Evolutionary conservation across 37 sponge, comb jelly and placozoan species (phyloP), one percentile per base, ranked within the genome.

Genomic region (Chondrilla cf. caribensis): DNA sequence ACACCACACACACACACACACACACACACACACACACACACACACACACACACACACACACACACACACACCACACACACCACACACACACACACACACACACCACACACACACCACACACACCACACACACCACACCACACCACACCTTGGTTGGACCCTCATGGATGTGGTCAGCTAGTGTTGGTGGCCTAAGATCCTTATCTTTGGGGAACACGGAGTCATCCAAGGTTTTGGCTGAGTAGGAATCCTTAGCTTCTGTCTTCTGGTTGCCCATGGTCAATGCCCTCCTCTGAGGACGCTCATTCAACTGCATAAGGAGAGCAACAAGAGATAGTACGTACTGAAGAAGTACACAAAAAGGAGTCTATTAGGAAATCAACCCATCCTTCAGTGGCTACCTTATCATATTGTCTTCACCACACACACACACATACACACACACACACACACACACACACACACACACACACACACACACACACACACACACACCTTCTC

Each of bases 91-190:
- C 29, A 62, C 64, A 62, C 64, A 62, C 64, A 62, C 64, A 62
- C 29, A 62, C 64, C 64, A 62, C 25, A 26, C 64, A 47, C 51
- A 47, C 64, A n/a, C n/a, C n/a, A n/a, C n/a, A n/a, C n/a, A n/a
- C n/a, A n/a, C n/a, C n/a, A 62, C 64, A 62, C 29, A 22, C 29
- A 26, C 25, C 25, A 26, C 64, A 62, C 51, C 51, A 47, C 51
- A 47, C n/a, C n/a, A n/a, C 24, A 90, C 90, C 82, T 90, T 90
- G 7, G 86, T 90, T 17, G 86, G 86, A 25, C 90, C 90, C 0
- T 83, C 77, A 2, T 28, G 36, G 55, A 75, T 37, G 58, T 90
- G 90, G 72, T 90, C 86, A 25, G 86, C 60, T 58, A 90, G 44
- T 1, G 38, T 28, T 2, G 43, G 44, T 32, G 83, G 24, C 3